Percentiles rank a stretch among this genome's conserved stretches.
These are phyloP conservation scores for Rostratula benghalensis DNA, from an alignment of 2,113 vertebrate species.

Conservation along the genomic window DNA sequence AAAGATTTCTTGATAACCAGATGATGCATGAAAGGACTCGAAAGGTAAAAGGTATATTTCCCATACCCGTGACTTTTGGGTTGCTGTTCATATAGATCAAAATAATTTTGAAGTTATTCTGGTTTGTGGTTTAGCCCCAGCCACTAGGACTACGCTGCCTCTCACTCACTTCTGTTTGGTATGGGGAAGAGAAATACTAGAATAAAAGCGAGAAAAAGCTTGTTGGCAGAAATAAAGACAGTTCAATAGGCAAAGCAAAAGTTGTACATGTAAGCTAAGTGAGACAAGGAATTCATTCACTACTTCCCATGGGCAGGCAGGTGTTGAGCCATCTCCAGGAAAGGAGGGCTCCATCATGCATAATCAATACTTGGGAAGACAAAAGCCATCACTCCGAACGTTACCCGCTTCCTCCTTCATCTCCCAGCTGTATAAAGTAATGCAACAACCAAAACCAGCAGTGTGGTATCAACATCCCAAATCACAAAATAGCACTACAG, in stretches of 20 bases:
- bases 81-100: neutral
- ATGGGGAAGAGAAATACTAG: neutral
- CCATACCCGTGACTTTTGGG: rapidly evolving
- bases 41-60: neutral
- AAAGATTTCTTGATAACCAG: neutral
- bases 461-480: neutral
- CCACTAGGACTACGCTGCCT: neutral
- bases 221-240: neutral
- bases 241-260: neutral
- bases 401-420: neutral
- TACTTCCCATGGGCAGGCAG: neutral
- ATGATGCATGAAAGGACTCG: neutral
- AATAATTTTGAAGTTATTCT: neutral
- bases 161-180: neutral
- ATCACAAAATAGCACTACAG: neutral
- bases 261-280: neutral
- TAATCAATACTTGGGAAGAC: neutral
- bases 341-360: neutral
- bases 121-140: neutral
- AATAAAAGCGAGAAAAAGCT: neutral
- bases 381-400: neutral
- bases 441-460: neutral
- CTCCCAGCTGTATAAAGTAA: neutral
- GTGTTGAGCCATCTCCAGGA: neutral
- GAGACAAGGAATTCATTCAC: neutral